Evolutionary conservation across 2,888 invertebrate genomes (phyloP), one percentile per base, ranked within the genome.

Genomic region (Perdita meconis): DNA sequence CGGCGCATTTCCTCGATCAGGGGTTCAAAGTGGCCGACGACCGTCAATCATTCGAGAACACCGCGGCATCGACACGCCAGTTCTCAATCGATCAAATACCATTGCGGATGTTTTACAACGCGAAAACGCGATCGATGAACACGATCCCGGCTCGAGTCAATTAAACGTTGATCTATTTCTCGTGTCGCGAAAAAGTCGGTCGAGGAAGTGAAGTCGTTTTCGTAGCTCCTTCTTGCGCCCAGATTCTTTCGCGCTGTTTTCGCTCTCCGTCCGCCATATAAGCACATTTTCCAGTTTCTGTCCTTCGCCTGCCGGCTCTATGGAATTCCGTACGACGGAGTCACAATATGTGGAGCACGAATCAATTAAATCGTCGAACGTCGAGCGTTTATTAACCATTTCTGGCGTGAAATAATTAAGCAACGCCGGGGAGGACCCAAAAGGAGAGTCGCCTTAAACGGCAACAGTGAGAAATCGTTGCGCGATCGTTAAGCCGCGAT

Each of bases 101-200:
- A 55, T 53, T 60, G 63, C 38, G 42, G 60, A 44, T 55, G 56
- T 72, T 69, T 70, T 60, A 59, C 76, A 65, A 65, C 68, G 69
- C 59, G 79, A 73, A 80, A 70, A 65, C 38, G 57, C 79, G 67
- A 66, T 50, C 65, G 74, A 75, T 66, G 60, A 60, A 59, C 65
- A 51, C 24, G 64, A 69, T 10, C 26, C 51, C n/a, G 47, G 19
- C 53, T 68, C 47, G 71, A 67, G 79, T 79, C 83, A 83, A 83
- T 83, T 83, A 83, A 73, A 63, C 60, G 51, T 34, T 81, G 83
- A 83, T 83, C 83, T 81, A 81, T 81, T 83, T 83, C 83, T 53
- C 19, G 16, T 10, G 6, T 6, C 24, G 44, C 16, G 59, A 80
- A 80, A 83, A 82, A 75, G 53, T 70, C 64, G 64, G 38, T 60